Evolutionary conservation across 2,888 invertebrate species (phyloP).

Genomic region (Isotomurus palustris): DNA sequence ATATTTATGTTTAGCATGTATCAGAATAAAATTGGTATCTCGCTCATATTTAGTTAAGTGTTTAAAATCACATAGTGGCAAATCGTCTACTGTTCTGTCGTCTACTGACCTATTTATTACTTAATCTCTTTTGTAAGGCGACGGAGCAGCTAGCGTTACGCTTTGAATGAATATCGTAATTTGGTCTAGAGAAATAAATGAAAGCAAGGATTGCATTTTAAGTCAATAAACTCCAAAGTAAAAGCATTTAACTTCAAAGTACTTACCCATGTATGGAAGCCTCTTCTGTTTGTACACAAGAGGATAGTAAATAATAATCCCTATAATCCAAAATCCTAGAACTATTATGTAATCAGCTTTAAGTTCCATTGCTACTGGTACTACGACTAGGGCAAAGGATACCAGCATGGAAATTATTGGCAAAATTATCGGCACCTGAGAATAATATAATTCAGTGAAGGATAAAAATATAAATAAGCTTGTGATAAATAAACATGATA

Average conservation of each 20-base stretch:
- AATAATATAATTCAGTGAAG: constrained; percentile 24
- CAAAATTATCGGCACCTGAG: constrained; percentile 50
- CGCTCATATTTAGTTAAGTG: neutral
- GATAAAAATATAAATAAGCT: too few relatives aligned
- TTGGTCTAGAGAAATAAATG: constrained; percentile 17
- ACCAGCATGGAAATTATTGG: constrained; percentile 51
- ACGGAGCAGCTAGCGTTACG: constrained; percentile 30
- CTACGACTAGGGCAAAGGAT: constrained; percentile 51
- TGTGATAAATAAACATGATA: too few relatives aligned
- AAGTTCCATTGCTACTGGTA: constrained; percentile 52
- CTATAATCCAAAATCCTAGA: constrained; percentile 51
- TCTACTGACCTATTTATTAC: neutral
- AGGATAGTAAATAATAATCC: constrained; percentile 52
- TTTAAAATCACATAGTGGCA: neutral
- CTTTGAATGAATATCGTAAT: constrained; percentile 30
- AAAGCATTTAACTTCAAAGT: neutral
- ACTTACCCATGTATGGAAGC: constrained; percentile 48
- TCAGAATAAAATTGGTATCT: too few relatives aligned
- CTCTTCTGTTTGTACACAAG: constrained; percentile 50
- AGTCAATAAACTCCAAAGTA: too few relatives aligned
- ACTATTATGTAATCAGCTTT: constrained; percentile 53
- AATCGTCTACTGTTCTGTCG: neutral
- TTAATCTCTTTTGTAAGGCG: constrained; percentile 34
- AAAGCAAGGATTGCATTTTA: neutral
- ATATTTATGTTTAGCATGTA: too few relatives aligned